Base-by-base conservation (phyloP, 2,888 invertebrate species). In the Drosophila cognata region DNA sequence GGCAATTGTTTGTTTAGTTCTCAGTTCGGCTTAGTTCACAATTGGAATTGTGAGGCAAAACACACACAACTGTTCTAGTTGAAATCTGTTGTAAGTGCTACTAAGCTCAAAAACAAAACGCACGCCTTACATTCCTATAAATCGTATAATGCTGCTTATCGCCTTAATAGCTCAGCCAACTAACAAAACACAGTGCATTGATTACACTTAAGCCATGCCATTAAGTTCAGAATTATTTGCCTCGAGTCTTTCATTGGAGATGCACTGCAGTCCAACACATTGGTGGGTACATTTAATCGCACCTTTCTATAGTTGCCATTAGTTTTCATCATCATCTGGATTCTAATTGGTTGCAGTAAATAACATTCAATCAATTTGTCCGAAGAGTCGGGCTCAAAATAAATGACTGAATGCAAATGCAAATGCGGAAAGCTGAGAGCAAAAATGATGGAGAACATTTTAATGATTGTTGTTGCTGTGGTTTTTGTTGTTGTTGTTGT, bases 331-430 rank as follows among this genome's bases (percentile, higher is more conserved):
- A 25, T 53, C 31, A n/a, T 31, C 35, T 21, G 52, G 21, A 5
- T 10, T 35, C 3, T 21, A 53, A 53, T 53, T 55, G 25, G 18
- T 11, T 16, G 28, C 11, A 25, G 31, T 18, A 51, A 74, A 55
- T 58, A 57, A 50, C 53, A 77, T 64, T 69, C 31, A 65, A 77
- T 72, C 68, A 64, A 62, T 55, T 59, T 53, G 51, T 13, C 8
- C 11, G n/a, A 2, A 11, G 11, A 11, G n/a, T 43, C n/a, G 4
- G 25, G 8, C 46, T 25, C 16, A 8, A 25, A 25, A 46, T 16
- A 1, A 25, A 25, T 25, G 25, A 33, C 11, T 7, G 5, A 21
- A n/a, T 18, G 29, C 41, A 46, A 46, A 46, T 46, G 46, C 16
- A 25, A 36, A 38, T 4, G n/a, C 11, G 51, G 18, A 25, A 31